These are phyloP conservation scores for Ceyx cyanopectus DNA, from an alignment of 2,113 vertebrate genomes.

Conservation along the genomic window DNA sequence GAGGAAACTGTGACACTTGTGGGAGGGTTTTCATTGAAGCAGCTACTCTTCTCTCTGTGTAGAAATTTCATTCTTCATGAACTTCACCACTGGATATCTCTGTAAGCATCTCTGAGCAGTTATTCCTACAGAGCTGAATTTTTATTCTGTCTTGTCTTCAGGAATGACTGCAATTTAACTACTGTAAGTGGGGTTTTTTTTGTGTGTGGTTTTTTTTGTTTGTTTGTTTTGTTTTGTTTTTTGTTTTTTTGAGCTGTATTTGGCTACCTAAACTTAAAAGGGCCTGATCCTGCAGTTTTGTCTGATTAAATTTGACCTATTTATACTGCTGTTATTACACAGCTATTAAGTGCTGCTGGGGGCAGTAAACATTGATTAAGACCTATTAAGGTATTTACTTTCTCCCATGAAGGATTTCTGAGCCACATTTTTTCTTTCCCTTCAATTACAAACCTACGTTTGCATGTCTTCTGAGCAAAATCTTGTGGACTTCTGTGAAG, in stretches of 20 bases:
- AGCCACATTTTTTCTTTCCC: not conserved
- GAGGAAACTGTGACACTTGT: not conserved
- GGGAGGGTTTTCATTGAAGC: not conserved
- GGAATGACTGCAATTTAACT: not conserved
- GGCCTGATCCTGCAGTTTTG: not conserved
- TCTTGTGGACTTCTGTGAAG: not conserved
- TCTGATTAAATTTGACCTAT: not conserved
- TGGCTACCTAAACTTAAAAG: not conserved
- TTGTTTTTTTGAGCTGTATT: not conserved
- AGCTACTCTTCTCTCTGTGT: not conserved
- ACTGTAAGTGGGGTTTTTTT: not conserved
- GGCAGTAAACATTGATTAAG: slow-evolving; percentile 12
- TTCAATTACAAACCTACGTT: not conserved
- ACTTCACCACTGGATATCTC: not conserved
- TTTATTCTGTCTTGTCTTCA: not conserved
- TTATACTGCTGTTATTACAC: not conserved
- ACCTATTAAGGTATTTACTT: not conserved
- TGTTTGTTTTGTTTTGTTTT: too few relatives aligned
- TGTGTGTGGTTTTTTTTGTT: too few relatives aligned
- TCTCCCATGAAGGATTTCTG: not conserved
- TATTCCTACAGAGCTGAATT: not conserved
- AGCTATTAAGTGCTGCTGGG: not conserved
- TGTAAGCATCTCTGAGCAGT: not conserved
- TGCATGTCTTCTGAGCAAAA: not conserved
- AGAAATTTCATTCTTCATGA: not conserved